These are phyloP conservation scores for Papilio polyxenes DNA, from an alignment of 1,140 invertebrate species.

Conservation along the genomic window DNA sequence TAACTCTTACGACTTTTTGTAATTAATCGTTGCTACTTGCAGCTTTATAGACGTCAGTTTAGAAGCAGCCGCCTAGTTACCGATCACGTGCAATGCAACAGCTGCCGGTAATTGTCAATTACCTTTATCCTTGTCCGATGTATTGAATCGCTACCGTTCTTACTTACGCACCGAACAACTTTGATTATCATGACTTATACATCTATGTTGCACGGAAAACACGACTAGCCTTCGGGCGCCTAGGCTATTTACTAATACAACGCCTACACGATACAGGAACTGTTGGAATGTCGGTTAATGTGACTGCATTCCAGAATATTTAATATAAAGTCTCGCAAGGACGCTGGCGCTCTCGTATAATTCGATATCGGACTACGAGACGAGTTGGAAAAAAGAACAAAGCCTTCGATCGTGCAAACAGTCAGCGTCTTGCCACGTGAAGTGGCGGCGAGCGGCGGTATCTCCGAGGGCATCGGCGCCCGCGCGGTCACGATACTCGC, in stretches of 20 bases:
- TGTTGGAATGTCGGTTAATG: slow-evolving; percentile 74
- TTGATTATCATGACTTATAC: slow-evolving; percentile 36
- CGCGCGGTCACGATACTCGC: slow-evolving; percentile 75
- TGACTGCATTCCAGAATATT: slow-evolving; percentile 75
- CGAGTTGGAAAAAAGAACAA: slow-evolving; percentile 49
- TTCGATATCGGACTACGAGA: neutral
- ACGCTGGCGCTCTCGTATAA: slow-evolving; percentile 52
- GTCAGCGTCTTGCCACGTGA: slow-evolving; percentile 68
- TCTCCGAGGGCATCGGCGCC: slow-evolving; percentile 68
- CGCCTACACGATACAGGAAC: slow-evolving; percentile 63
- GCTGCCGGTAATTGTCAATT: slow-evolving; percentile 40
- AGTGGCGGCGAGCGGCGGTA: slow-evolving; percentile 72
- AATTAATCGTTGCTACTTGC: slow-evolving; percentile 6
- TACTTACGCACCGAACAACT: slow-evolving; percentile 9
- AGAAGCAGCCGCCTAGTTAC: slow-evolving; percentile 1
- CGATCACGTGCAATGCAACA: slow-evolving; percentile 27
- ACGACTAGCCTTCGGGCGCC: slow-evolving; percentile 56
- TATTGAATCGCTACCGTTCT: slow-evolving; percentile 32
- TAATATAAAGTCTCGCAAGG: slow-evolving; percentile 67
- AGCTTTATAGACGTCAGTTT: slow-evolving; percentile 18
- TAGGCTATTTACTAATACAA: slow-evolving; percentile 70
- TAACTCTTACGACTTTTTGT: slow-evolving; percentile 9
- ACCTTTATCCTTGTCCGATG: slow-evolving; percentile 39
- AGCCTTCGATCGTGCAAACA: slow-evolving; percentile 64
- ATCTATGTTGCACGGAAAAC: slow-evolving; percentile 15